Evolutionary conservation across 2,888 invertebrate species (phyloP), one percentile per base, ranked within the genome.

Genomic region (Drymonia ruficornis): DNA sequence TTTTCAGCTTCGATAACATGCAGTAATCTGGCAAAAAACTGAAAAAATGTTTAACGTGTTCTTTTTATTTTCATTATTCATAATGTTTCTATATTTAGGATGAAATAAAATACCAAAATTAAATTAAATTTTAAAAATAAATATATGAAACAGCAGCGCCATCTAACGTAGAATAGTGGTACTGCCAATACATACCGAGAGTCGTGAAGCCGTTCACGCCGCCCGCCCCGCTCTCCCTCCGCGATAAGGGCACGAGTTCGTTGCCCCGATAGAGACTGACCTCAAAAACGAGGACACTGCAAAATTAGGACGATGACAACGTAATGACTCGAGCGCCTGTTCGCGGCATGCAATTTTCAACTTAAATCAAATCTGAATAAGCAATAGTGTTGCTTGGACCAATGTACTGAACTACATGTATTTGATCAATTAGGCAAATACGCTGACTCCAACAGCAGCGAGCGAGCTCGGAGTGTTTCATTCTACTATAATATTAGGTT

Each of bases 211-310:
- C 66, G 70, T 72, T 63, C 76, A 65, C 72, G 63, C 77, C 78
- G 77, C 77, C 64, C 83, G 75, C 76, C 72, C 80, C 77, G 73
- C 78, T 65, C 76, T 80, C 81, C 81, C 83, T 71, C 83, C 83
- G 86, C 89, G 89, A 91, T 92, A 93, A 93, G 92, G 93, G 92
- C 93, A 91, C 81, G 88, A 85, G 93, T 93, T 93, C 93, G 92
- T 91, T 90, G 93, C 90, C 84, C 93, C 88, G 86, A 88, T 90
- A 92, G 88, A 89, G 87, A 93, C 93, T 94, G 94, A 94, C 94
- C 94, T 94, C 94, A 94, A 94, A 94, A 94, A 94, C 94, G 94
- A 94, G 94, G 94, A 94, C 94, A 94, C 93, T 94, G 93, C 94
- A 94, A 94, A 93, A 93, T 93, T 93, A 89, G 91, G 90, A 89